Conservation (phyloP, 2,888 invertebrate genomes). For the Hydropsyche betteni region DNA sequence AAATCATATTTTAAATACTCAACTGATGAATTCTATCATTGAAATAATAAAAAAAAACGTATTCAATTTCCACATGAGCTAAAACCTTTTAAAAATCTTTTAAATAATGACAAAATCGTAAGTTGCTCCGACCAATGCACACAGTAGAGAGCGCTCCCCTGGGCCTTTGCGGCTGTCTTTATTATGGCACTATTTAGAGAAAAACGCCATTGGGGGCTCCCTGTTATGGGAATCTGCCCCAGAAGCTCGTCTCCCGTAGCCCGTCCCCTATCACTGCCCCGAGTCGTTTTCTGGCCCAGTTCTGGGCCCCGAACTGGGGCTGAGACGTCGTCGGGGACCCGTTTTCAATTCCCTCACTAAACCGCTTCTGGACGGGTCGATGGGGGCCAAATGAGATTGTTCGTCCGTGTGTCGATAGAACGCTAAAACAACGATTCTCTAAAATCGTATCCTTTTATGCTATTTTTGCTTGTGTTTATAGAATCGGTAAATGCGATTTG, state of each 20-base stretch:
- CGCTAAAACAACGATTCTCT: neutral
- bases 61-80: too few relatives aligned
- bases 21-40: too few relatives aligned
- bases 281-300: neutral
- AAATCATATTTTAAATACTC: too few relatives aligned
- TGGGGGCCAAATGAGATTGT: constrained; percentile 17
- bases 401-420: neutral
- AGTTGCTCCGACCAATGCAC: constrained; percentile 6
- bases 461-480: too few relatives aligned
- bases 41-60: too few relatives aligned
- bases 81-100: too few relatives aligned
- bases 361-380: constrained; percentile 10
- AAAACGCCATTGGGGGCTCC: constrained; percentile 32
- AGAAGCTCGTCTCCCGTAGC: constrained; percentile 1
- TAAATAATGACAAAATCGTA: constrained; percentile 20
- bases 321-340: neutral
- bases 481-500: too few relatives aligned
- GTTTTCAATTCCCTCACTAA: constrained; percentile 21
- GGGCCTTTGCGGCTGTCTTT: constrained; percentile 28
- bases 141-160: constrained; percentile 8
- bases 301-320: too few relatives aligned
- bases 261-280: neutral
- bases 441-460: neutral
- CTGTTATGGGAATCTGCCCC: constrained; percentile 20
- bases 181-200: constrained; percentile 37